Evolutionary conservation across 2,888 invertebrate species (phyloP), one percentile per base, ranked within the genome.

Genomic region (Barypeithes pellucidus): DNA sequence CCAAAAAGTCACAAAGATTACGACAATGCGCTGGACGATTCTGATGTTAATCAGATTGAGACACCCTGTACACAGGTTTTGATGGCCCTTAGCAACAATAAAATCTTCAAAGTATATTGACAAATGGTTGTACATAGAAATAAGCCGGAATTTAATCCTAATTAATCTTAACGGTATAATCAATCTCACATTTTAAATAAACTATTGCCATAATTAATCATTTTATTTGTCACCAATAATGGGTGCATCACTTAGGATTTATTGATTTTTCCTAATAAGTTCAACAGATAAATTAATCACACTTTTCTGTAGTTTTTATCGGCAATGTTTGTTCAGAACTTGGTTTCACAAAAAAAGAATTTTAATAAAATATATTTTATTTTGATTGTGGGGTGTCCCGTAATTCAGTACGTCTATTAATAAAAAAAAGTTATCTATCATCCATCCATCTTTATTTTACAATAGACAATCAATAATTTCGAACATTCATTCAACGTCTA

Each of bases 141-240:
- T 45, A 18, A 45, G 3, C 47, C 18, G 0, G 2, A 2, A 16
- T 3, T 9, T 8, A 47, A 47, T 47, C 47, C 47, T 16, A 43
- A 43, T 43, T 43, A 43, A 43, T 43, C 43, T 47, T 20, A 47
- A 18, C 7, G 2, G 47, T 20, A 47, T 47, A 47, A 47, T 47
- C 47, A 47, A 47, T 47, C 47, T 47, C 47, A 9, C 47, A 18
- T 47, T 47, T 47, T 47, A 47, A 47, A 20, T 47, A 20, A 47
- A 47, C 47, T 57, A 57, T 57, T 57, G 16, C 2, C 29, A n/a
- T 18, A 16, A 57, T 57, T 57, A 57, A 57, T 57, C 57, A 57
- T 57, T 57, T 4, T 57, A 57, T 57, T 29, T 57, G 57, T 57
- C 57, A 57, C 33, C 33, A 33, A 36, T 22, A 54, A 52, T 57